Evolutionary conservation across 2,113 vertebrate species (phyloP), one percentile per base, ranked within the genome.

Genomic region (Perccottus glenii): DNA sequence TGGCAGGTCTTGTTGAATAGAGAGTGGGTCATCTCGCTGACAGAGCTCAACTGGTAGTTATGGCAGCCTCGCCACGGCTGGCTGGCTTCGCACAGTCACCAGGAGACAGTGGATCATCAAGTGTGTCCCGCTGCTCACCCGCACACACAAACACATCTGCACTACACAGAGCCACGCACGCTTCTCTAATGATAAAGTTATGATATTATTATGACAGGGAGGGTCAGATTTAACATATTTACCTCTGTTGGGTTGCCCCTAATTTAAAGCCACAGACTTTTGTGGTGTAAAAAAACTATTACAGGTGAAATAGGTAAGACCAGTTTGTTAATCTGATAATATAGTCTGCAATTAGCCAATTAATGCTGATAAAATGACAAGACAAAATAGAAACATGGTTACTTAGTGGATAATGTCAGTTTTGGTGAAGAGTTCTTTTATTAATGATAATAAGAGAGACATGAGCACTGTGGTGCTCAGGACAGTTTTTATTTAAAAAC

Each of bases 21-120:
- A 77, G 83, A 85, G 82, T 60, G 81, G 89, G 86, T 90, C 87
- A 78, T 86, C 84, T 88, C 77, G 72, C 81, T 92, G 91, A 92
- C 91, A 88, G 87, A 81, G 81, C 88, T 86, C 89, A 87, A 84
- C 87, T 80, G 87, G 85, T 92, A 89, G 89, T 89, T 90, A 88
- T 91, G 85, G 83, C 85, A 87, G 88, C 80, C 60, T 83, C 52
- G 78, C 72, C 70, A 89, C 79, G 85, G 85, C 83, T 90, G 84
- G 80, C 84, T 89, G 88, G 64, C 73, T 88, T 60, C 73, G 77
- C 70, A 60, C 85, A 80, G 84, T 78, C 88, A 88, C 85, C 78
- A n/a, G 77, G 81, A 89, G 88, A 84, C 83, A 72, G 72, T 70
- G 74, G 72, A 83, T 85, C 80, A 87, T 87, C 81, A 83, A 82